Evolutionary conservation across 2,888 invertebrate species (phyloP), one percentile per base, ranked within the genome.

Genomic region (Parthenolecanium corni): DNA sequence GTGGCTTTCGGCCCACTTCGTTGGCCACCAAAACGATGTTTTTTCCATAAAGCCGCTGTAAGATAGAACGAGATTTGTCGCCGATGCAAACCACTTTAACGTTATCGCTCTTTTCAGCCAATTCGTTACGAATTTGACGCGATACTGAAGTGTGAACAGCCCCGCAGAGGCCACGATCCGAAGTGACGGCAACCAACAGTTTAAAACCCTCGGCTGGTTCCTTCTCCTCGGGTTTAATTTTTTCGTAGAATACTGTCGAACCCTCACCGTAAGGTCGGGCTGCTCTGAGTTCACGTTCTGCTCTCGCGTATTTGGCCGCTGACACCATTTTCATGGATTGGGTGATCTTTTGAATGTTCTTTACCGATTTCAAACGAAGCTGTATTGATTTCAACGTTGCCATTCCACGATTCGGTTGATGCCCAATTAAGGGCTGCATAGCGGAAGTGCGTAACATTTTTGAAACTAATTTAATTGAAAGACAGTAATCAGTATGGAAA

Each of bases 241-340:
- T 86, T 68, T 95, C 90, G 72, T 90, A 97, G 76, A 99, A 98
- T 68, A 78, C 76, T 72, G 71, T 82, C 40, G 94, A 85, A 49
- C 96, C 97, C 66, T 82, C 77, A 31, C 98, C 98, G 69, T 94
- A 91, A 0, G 96, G 89, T 68, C 94, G 83, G 51, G 94, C 95
- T 67, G 89, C 86, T 72, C 82, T 91, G 70, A 99, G 77, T 67
- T 98, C 98, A 72, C 92, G 84, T 74, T 99, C 98, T 70, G 98
- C 98, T 67, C 89, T 83, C 61, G 91, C 80, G 74, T 93, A 99
- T 73, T 89, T 89, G 64, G 78, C 80, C 66, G 82, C 80, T 64
- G 83, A 81, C 73, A 84, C 83, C 97, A 99, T 98, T 82, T 99
- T 98, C 98, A 99, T 99, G 73, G 96, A 96, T 76, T 98, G 93